phyloP scores from a whole-genome alignment of 2,797 vertebrate genomes.

The Clamator glandarius region DNA sequence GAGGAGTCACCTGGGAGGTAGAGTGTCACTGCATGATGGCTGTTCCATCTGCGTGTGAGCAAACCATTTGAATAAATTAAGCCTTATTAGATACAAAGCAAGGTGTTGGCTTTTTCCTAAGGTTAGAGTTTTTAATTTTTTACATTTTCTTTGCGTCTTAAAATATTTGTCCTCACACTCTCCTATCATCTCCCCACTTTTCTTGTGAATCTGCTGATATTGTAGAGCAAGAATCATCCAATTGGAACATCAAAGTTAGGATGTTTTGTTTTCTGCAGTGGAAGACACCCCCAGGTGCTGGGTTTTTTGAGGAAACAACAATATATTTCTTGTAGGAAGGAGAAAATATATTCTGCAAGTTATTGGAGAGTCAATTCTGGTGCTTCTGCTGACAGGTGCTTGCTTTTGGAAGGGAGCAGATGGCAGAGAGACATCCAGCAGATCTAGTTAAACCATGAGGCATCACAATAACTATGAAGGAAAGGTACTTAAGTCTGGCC shows the following conservation, averaged over 20 bases:
- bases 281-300: background rate
- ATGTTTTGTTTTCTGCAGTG: background rate
- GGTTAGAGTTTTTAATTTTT: background rate
- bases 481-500: background rate
- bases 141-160: background rate
- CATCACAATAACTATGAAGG: background rate
- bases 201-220: background rate
- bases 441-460: conserved; percentile 35
- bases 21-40: background rate
- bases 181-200: background rate
- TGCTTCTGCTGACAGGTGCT: conserved; percentile 13
- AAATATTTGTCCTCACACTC: background rate
- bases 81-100: background rate
- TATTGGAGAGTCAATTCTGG: background rate
- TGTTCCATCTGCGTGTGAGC: background rate
- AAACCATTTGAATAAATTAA: background rate
- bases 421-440: conserved; percentile 46
- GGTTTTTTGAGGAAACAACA: background rate
- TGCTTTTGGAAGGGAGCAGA: conserved; percentile 43
- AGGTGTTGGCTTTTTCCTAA: background rate
- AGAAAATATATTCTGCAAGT: background rate
- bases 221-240: background rate
- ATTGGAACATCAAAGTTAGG: background rate
- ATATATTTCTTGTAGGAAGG: background rate
- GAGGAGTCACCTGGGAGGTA: background rate